Percentiles rank a stretch among this genome's conserved stretches.
These are phyloP conservation scores for Sinhomidia bicolor DNA, from an alignment of 2,888 invertebrate species.

Conservation along the genomic window DNA sequence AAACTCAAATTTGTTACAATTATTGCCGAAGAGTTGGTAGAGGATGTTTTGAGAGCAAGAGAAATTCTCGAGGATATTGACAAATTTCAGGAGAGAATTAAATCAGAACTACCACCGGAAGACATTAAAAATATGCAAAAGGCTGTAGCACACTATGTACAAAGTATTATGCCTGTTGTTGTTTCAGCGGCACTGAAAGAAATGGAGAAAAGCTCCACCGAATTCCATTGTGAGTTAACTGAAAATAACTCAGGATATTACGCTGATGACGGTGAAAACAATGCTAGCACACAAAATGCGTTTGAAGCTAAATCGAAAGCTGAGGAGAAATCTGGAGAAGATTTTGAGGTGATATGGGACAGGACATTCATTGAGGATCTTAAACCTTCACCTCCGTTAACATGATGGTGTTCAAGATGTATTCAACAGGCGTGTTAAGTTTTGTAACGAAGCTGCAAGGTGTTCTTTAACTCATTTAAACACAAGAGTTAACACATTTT, in stretches of 20 bases:
- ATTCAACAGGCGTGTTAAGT: too few species aligned
- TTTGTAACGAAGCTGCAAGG: too few species aligned
- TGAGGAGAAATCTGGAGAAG: not conserved
- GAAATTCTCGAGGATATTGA: conserved; percentile 69
- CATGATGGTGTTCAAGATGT: not conserved
- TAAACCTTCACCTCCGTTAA: not conserved
- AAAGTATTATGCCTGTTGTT: conserved; percentile 56
- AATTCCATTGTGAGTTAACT: not conserved
- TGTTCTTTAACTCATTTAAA: too few species aligned
- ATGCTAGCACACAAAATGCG: not conserved
- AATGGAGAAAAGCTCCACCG: conserved; percentile 32
- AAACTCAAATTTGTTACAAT: conserved; percentile 58
- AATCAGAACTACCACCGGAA: conserved; percentile 6
- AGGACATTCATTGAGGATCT: not conserved
- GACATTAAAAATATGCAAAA: conserved; percentile 33
- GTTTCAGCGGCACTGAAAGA: conserved; percentile 35
- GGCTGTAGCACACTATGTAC: conserved; percentile 50
- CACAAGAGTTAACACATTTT: too few species aligned
- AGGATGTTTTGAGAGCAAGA: conserved; percentile 56
- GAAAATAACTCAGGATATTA: not conserved
- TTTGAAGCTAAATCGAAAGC: not conserved
- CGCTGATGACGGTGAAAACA: not conserved
- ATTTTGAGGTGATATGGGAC: not conserved
- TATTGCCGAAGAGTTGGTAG: conserved; percentile 63
- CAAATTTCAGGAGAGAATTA: conserved; percentile 35